A percentile compares a stretch with the other conserved stretches of the same genome.
Evolutionary conservation across 1,140 invertebrate genomes (phyloP).

Genomic region (Branchinecta lynchi): DNA sequence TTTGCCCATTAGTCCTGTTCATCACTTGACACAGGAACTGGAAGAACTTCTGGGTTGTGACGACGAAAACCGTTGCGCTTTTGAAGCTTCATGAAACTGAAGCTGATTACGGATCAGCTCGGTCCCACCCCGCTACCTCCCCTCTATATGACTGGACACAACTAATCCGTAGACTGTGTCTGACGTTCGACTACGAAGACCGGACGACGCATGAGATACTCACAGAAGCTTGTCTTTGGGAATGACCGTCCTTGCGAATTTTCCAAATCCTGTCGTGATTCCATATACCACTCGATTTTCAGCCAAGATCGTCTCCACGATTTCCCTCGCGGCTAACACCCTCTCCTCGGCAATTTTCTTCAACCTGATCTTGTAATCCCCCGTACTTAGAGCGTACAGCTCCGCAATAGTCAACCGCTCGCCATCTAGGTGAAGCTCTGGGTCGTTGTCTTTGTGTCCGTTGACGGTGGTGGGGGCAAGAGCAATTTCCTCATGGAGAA

Average conservation of each 20-base stretch:
- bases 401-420: constrained; percentile 42
- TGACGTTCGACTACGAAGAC: neutral
- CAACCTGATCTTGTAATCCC: constrained; percentile 42
- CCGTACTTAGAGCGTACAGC: constrained; percentile 40
- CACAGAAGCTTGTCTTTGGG: constrained; percentile 43
- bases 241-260: constrained; percentile 48
- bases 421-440: constrained; percentile 39
- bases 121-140: too few relatives aligned
- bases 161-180: constrained; percentile 13
- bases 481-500: constrained; percentile 36
- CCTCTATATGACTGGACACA: too few relatives aligned
- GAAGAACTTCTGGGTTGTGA: too few relatives aligned
- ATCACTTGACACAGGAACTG: too few relatives aligned
- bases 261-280: constrained; percentile 61
- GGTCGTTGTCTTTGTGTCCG: neutral
- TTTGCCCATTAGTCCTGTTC: too few relatives aligned
- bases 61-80: too few relatives aligned
- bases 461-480: neutral
- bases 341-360: constrained; percentile 39
- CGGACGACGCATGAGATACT: constrained; percentile 20
- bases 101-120: too few relatives aligned
- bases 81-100: too few relatives aligned
- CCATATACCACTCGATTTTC: constrained; percentile 52
- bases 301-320: constrained; percentile 44
- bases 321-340: constrained; percentile 37